Conservation (phyloP, 2,797 vertebrate species). For the Myotis planiceps region DNA sequence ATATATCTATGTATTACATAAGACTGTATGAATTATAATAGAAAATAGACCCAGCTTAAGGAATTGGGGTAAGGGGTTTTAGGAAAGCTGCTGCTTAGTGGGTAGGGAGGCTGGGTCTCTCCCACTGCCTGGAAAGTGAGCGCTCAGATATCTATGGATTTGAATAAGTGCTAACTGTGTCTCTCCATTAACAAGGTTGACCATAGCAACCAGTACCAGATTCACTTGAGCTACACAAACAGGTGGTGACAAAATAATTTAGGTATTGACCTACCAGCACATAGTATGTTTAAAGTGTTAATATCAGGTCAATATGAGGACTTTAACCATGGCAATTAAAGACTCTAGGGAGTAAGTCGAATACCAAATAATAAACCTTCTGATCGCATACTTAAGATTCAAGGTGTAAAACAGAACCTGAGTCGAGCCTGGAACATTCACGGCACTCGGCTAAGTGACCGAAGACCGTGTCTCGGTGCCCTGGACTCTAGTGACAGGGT, state of each 20-base stretch:
- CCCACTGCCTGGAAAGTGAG: not conserved
- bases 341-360: slow-evolving; percentile 51
- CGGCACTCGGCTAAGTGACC: not conserved
- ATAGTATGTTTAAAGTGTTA: slow-evolving; percentile 32
- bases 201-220: not conserved
- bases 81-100: not conserved
- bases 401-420: slow-evolving; percentile 20
- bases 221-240: not conserved
- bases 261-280: slow-evolving; percentile 5
- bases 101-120: not conserved
- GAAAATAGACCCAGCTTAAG: not conserved
- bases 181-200: not conserved
- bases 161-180: not conserved
- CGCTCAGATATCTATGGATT: not conserved
- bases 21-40: not conserved
- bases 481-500: no score
- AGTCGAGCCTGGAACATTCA: not conserved
- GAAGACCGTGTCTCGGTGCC: not conserved
- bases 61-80: not conserved
- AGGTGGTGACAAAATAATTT: slow-evolving; percentile 18
- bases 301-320: not conserved
- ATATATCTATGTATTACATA: not conserved
- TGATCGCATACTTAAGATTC: slow-evolving; percentile 12
- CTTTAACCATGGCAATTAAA: not conserved
- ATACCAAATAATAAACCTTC: slow-evolving; percentile 40